These are phyloP conservation scores for Psilopogon haemacephalus DNA, from an alignment of 2,113 vertebrate species.

Conservation along the genomic window DNA sequence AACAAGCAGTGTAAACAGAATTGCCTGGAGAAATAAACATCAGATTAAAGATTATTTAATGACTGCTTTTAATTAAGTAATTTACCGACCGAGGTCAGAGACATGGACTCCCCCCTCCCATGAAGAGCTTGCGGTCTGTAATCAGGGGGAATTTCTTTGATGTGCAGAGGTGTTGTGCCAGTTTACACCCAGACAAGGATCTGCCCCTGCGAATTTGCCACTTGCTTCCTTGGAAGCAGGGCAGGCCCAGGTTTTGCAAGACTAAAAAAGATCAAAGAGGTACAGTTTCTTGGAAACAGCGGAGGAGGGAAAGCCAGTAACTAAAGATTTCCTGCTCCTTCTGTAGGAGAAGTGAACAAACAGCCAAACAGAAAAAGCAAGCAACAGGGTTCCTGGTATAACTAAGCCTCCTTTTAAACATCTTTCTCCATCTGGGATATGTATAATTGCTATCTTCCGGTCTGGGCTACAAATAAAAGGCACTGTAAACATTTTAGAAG, in stretches of 20 bases:
- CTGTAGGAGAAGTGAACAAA: slow-evolving; percentile 40
- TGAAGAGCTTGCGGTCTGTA: not conserved
- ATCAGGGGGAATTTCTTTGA: not conserved
- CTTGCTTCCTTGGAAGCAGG: not conserved
- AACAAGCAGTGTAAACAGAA: not conserved
- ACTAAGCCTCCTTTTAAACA: slow-evolving; percentile 14
- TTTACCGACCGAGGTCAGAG: not conserved
- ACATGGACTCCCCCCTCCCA: not conserved
- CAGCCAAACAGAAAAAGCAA: slow-evolving; percentile 12
- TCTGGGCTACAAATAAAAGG: slow-evolving; percentile 28
- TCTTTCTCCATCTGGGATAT: slow-evolving; percentile 33
- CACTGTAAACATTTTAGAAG: slow-evolving; percentile 45
- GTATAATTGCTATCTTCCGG: slow-evolving; percentile 30
- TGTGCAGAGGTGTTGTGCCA: not conserved
- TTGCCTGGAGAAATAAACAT: slow-evolving; percentile 44
- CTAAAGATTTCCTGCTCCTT: slow-evolving; percentile 47
- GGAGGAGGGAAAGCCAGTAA: not conserved
- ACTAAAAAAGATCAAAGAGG: slow-evolving; percentile 37
- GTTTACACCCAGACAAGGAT: not conserved
- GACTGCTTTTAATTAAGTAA: not conserved
- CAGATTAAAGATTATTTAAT: slow-evolving; percentile 15
- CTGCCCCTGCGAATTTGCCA: not conserved
- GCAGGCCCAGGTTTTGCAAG: not conserved
- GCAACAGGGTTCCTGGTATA: slow-evolving; percentile 15
- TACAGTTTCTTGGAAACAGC: slow-evolving; percentile 22